Evolutionary conservation across 2,797 vertebrate species (phyloP), one percentile per base, ranked within the genome.

Genomic region (Triplophysa yarkandensis): DNA sequence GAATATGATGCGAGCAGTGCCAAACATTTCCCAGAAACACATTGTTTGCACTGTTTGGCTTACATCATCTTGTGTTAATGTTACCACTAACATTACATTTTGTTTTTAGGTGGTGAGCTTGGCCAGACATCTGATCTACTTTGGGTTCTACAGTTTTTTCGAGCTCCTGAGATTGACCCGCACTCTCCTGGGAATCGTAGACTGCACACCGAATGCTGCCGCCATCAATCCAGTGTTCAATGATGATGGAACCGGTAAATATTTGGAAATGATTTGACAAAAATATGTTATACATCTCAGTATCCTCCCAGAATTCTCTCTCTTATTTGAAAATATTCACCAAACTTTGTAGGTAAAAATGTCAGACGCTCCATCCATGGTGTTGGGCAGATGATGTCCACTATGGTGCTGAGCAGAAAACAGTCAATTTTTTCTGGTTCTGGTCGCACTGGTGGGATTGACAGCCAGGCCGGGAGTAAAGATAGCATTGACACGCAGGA

Each of bases 101-200:
- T n/a, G 27, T 13, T 74, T 25, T 67, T 68, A 99, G 98, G 96
- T 99, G 54, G 95, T 99, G 85, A 99, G 95, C 83, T 89, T 99
- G 81, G 98, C 97, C 30, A 90, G 97, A 86, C 96, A 99, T 84
- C 89, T 99, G 85, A 99, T 99, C 90, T 99, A 99, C 89, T 99
- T 99, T 80, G 98, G 98, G 58, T 99, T 99, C 94, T 99, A 99
- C 86, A 99, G 95, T 87, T 99, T 99, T 88, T 96, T 95, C 11
- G 97, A 99, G 89, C 90, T 99, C 65, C 91, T 99, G 79, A 89
- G 97, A 77, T 91, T 99, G 80, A 99, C 98, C 0, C 92, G 96
- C 73, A 99, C 97, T 0, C 90, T 99, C 72, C 88, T 99, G 71
- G 95, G 95, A 74, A 98, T 99, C 83, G 96, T 99, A 0, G 98